Evolutionary conservation across 2,888 invertebrate species (phyloP).

Genomic region (Pandemis cinnamomeana): DNA sequence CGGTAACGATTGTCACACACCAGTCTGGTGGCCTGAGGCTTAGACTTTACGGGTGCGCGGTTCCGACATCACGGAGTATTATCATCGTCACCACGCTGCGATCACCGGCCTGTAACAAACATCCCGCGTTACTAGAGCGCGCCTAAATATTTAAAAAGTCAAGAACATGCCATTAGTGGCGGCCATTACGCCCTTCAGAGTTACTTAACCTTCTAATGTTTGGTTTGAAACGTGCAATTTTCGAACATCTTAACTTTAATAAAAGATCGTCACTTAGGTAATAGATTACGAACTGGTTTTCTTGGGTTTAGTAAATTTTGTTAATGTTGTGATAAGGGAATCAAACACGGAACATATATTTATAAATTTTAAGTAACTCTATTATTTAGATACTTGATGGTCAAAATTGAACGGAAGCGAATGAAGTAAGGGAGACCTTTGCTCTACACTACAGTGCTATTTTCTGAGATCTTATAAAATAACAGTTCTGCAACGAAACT

Average conservation of each 20-base stretch:
- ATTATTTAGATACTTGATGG: no score
- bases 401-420: no score
- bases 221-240: conserved; percentile 27
- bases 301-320: neutral
- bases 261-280: conserved; percentile 17
- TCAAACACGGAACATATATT: neutral
- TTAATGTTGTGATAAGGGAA: neutral
- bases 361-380: neutral
- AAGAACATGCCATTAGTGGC: conserved; percentile 35
- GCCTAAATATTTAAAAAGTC: conserved; percentile 11
- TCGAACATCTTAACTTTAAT: conserved; percentile 6
- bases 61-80: neutral
- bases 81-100: neutral
- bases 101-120: conserved; percentile 27
- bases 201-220: conserved; percentile 39
- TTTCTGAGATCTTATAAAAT: no score
- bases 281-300: neutral
- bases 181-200: conserved; percentile 34
- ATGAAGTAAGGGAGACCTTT: no score
- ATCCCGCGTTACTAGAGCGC: conserved; percentile 11
- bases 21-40: neutral
- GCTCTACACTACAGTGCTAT: no score
- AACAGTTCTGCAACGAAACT: no score
- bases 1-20: conserved; percentile 4
- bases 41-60: neutral